These are phyloP conservation scores for Rana temporaria DNA, from an alignment of 2,113 vertebrate genomes.

Conservation along the genomic window DNA sequence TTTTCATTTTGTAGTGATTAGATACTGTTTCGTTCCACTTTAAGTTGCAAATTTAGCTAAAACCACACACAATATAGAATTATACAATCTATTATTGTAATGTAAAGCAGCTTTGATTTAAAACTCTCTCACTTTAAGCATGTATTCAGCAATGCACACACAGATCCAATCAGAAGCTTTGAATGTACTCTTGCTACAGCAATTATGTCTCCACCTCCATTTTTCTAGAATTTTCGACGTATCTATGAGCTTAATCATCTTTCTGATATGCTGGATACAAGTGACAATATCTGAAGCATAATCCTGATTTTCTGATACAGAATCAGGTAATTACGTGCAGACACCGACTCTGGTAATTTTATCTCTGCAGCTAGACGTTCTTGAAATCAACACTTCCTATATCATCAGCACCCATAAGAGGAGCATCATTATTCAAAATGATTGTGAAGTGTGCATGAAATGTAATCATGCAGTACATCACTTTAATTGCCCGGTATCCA, in stretches of 20 bases:
- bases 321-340: conserved; percentile 30
- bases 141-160: not conserved
- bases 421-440: conserved; percentile 28
- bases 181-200: not conserved
- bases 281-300: not conserved
- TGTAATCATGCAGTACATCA: conserved; percentile 25
- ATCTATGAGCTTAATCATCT: not conserved
- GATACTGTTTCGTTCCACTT: too few species aligned
- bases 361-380: not conserved
- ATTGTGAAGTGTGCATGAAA: conserved; percentile 34
- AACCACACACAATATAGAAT: too few species aligned
- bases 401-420: conserved; percentile 38
- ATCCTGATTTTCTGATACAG: conserved; percentile 3
- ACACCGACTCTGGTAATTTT: not conserved
- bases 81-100: too few species aligned
- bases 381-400: conserved; percentile 30
- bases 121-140: too few species aligned
- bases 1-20: too few species aligned
- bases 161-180: conserved; percentile 11
- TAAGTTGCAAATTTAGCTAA: too few species aligned
- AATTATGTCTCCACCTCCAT: not conserved
- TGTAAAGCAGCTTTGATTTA: too few species aligned
- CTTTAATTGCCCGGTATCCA: conserved; percentile 18
- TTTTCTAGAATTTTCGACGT: not conserved
- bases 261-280: not conserved